Evolutionary conservation across 2,888 invertebrate species (phyloP).

Genomic region (Morpho deidamia): DNA sequence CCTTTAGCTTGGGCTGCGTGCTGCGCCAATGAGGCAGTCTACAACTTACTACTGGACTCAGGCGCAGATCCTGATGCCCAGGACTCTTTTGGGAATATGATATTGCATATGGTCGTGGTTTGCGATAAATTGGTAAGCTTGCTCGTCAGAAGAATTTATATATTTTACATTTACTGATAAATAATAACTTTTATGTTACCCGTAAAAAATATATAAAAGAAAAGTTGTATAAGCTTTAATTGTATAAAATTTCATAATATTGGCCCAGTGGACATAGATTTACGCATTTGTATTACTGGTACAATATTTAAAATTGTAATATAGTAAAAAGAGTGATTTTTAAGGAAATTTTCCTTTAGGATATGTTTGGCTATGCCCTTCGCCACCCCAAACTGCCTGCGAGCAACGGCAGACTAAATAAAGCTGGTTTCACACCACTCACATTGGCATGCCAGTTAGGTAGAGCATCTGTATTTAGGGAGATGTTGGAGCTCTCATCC

Average conservation of each 20-base stretch:
- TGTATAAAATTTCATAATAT: too few species aligned
- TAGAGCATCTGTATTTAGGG: constrained; percentile 96
- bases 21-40: constrained; percentile 97
- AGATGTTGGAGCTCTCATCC: constrained; percentile 97
- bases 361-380: constrained; percentile 98
- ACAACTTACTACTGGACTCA: constrained; percentile 94
- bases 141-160: too few species aligned
- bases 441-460: constrained; percentile 98
- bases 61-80: constrained; percentile 97
- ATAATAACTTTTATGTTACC: too few species aligned
- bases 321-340: too few species aligned
- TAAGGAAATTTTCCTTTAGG: constrained; percentile 74
- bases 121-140: constrained; percentile 92
- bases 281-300: neutral
- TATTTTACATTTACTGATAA: too few species aligned
- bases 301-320: too few species aligned
- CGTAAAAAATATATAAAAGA: too few species aligned
- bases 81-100: constrained; percentile 98
- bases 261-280: neutral
- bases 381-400: constrained; percentile 96
- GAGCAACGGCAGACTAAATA: constrained; percentile 93
- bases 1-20: constrained; percentile 99
- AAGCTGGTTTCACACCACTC: constrained; percentile 94
- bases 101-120: constrained; percentile 99
- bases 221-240: too few species aligned